These are phyloP conservation scores for Oryzias sinensis DNA, from an alignment of 2,797 vertebrate genomes.

Conservation along the genomic window DNA sequence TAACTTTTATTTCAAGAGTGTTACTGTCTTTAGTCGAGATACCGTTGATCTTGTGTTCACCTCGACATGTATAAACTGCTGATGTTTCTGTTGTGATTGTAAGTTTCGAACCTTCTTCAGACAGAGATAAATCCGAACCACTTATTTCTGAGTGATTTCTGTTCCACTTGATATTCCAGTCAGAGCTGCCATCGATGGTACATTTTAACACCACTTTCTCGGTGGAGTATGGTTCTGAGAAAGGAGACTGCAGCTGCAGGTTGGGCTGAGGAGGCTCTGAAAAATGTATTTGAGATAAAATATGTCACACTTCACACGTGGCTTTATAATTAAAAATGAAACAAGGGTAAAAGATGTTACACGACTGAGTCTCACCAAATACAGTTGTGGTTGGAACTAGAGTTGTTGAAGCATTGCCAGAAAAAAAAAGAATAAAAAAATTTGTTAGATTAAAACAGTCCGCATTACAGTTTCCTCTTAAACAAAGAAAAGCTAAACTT, in stretches of 20 bases:
- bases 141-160: neutral
- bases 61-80: slow-evolving; percentile 52
- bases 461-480: neutral
- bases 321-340: too few species aligned
- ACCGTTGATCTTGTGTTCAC: slow-evolving; percentile 15
- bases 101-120: slow-evolving; percentile 6
- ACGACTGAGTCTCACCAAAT: slow-evolving; percentile 26
- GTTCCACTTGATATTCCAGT: slow-evolving; percentile 56
- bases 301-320: too few species aligned
- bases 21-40: slow-evolving; percentile 1
- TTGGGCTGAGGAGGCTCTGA: slow-evolving; percentile 28
- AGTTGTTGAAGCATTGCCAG: neutral
- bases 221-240: slow-evolving; percentile 43
- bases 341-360: neutral
- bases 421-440: neutral
- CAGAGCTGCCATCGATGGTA: neutral
- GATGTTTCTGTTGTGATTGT: slow-evolving; percentile 16
- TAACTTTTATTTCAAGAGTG: neutral
- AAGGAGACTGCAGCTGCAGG: slow-evolving; percentile 3
- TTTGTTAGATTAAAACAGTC: slow-evolving; percentile 6
- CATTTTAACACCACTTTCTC: slow-evolving; percentile 60
- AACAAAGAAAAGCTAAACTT: too few species aligned
- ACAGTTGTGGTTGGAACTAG: rapidly evolving
- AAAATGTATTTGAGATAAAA: neutral
- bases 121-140: slow-evolving; percentile 2